Evolutionary conservation across 2,888 invertebrate species (phyloP).

Genomic region (Ophonus ardosiacus): DNA sequence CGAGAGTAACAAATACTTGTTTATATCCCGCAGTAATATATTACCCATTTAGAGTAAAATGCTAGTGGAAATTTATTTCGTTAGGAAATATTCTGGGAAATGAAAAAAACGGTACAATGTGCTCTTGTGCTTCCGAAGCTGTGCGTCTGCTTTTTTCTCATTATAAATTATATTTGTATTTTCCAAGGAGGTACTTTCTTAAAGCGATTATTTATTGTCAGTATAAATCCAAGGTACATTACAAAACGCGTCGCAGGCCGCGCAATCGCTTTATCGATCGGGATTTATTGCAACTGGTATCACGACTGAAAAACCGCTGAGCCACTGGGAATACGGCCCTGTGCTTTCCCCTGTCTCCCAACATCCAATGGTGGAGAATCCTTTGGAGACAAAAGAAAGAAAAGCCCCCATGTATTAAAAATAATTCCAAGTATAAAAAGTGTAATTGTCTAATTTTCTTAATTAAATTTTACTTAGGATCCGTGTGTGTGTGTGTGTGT

Average conservation of each 20-base stretch:
- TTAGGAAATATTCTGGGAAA: constrained; percentile 70
- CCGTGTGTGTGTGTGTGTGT: no score
- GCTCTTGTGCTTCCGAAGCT: constrained; percentile 45
- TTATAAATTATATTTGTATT: constrained; percentile 72
- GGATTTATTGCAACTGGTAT: constrained; percentile 63
- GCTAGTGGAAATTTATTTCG: constrained; percentile 74
- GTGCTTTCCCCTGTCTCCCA: background rate
- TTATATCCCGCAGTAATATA: constrained; percentile 60
- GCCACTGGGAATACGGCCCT: constrained; percentile 27
- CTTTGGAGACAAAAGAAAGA: background rate
- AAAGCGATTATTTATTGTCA: constrained; percentile 63
- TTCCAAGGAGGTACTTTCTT: constrained; percentile 61
- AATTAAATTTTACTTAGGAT: no score
- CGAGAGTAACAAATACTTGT: constrained; percentile 63
- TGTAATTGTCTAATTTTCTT: no score
- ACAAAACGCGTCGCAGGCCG: constrained; percentile 50
- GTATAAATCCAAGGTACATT: constrained; percentile 60
- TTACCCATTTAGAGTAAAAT: constrained; percentile 70
- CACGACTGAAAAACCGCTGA: constrained; percentile 51
- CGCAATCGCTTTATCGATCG: constrained; percentile 60
- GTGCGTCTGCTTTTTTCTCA: constrained; percentile 76
- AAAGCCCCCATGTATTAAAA: background rate
- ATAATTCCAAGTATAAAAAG: background rate
- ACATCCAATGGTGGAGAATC: background rate
- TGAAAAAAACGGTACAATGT: constrained; percentile 52